These are phyloP conservation scores for Colius striatus DNA, from an alignment of 2,113 vertebrate species.

Conservation along the genomic window DNA sequence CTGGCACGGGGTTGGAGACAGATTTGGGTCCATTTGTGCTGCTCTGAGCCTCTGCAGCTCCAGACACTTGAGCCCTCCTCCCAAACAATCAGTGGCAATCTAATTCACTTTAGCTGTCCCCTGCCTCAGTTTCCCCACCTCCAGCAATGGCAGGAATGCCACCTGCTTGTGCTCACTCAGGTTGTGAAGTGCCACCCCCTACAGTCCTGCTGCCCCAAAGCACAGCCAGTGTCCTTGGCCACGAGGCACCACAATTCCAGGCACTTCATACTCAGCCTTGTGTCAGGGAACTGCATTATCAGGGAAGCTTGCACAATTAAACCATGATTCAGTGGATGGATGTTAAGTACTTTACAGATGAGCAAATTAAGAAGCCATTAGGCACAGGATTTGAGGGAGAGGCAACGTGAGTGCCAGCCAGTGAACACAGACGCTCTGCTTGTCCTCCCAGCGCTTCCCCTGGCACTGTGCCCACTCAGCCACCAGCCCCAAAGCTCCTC, in stretches of 20 bases:
- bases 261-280: background rate
- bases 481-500: background rate
- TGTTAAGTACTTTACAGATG: constrained; percentile 1
- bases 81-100: background rate
- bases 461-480: background rate
- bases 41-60: background rate
- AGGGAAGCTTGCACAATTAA: constrained; percentile 11
- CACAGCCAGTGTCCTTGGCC: background rate
- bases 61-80: background rate
- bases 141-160: background rate
- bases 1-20: background rate
- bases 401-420: background rate
- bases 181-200: background rate
- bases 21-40: background rate
- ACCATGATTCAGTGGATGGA: background rate
- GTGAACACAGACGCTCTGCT: background rate
- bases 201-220: background rate
- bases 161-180: background rate
- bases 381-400: background rate
- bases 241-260: background rate
- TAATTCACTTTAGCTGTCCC: background rate
- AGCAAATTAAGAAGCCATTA: constrained; percentile 18
- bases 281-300: background rate
- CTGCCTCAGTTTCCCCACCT: background rate
- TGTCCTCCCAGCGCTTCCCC: background rate